phyloP scores from a whole-genome alignment of 2,888 invertebrate species.

The Dendrolimus houi region DNA sequence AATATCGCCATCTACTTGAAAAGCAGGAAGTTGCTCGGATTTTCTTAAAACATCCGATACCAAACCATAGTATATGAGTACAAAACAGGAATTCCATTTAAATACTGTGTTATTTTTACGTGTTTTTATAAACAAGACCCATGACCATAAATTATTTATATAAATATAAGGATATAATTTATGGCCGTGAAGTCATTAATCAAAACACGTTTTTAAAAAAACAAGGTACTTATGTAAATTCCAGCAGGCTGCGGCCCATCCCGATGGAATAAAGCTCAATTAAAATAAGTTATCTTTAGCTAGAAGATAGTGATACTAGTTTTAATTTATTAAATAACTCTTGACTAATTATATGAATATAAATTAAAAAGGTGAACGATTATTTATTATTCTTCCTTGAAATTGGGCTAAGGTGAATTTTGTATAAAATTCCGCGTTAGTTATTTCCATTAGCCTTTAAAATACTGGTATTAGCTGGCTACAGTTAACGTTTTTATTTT shows the following conservation, averaged over 20 bases:
- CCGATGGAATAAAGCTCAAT: slow-evolving; percentile 40
- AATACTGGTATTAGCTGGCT: neutral
- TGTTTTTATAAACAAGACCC: too few species aligned
- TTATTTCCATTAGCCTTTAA: neutral
- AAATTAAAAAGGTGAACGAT: too few species aligned
- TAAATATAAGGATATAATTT: too few species aligned
- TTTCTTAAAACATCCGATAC: too few species aligned
- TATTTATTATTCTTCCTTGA: neutral
- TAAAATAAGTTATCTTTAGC: slow-evolving; percentile 22
- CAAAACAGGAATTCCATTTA: too few species aligned
- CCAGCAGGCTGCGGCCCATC: slow-evolving; percentile 7
- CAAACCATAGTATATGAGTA: too few species aligned
- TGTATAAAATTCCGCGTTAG: neutral
- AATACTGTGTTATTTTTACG: too few species aligned
- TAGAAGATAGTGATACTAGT: slow-evolving; percentile 29
- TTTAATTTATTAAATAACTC: slow-evolving; percentile 32
- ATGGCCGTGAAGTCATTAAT: too few species aligned
- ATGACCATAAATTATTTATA: too few species aligned
- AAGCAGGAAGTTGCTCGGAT: too few species aligned
- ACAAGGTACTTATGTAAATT: too few species aligned
- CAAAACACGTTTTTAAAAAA: slow-evolving; percentile 8
- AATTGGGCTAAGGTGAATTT: neutral
- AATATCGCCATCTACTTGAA: too few species aligned
- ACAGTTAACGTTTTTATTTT: neutral
- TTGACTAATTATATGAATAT: neutral